Percentiles rank a stretch among this genome's conserved stretches.
These are phyloP conservation scores for Zoroaster sp. DNA, from an alignment of 53 echinoderm and acorn worm genomes.

Conservation along the genomic window DNA sequence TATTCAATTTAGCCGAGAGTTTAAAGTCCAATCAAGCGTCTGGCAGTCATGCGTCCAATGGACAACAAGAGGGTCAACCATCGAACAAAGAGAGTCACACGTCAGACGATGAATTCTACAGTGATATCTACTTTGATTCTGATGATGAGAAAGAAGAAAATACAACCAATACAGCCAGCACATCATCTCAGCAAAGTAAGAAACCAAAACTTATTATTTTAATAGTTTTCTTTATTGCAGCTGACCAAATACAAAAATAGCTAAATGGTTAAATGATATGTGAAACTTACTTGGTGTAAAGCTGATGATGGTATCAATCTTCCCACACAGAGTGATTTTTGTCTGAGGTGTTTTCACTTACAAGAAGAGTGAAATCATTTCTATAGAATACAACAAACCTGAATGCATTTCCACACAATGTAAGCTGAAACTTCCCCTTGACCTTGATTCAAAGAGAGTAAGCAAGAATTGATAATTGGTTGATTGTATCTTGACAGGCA, in stretches of 20 bases:
- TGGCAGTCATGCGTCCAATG: neutral
- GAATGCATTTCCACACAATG: too few species aligned
- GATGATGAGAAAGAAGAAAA: conserved; percentile 73
- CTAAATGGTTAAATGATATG: too few species aligned
- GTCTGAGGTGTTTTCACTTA: too few species aligned
- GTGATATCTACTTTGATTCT: conserved; percentile 98
- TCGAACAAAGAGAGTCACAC: neutral
- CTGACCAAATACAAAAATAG: too few species aligned
- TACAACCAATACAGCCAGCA: conserved; percentile 2
- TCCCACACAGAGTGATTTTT: too few species aligned
- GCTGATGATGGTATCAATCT: too few species aligned
- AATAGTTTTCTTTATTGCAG: too few species aligned
- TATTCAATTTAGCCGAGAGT: neutral
- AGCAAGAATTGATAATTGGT: too few species aligned
- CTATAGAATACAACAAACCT: too few species aligned
- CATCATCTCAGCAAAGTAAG: conserved; percentile 17
- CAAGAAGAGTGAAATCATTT: too few species aligned
- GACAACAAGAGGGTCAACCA: neutral
- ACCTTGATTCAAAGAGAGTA: neutral
- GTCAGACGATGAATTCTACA: conserved; percentile 59
- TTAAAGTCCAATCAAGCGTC: neutral
- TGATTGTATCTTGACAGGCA: conserved; percentile 47
- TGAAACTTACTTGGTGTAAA: too few species aligned
- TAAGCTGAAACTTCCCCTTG: neutral
- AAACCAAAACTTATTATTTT: too few species aligned